Conservation (phyloP, 37 sponge, comb jelly and placozoan genomes). For the Dysidea cf. avara region DNA sequence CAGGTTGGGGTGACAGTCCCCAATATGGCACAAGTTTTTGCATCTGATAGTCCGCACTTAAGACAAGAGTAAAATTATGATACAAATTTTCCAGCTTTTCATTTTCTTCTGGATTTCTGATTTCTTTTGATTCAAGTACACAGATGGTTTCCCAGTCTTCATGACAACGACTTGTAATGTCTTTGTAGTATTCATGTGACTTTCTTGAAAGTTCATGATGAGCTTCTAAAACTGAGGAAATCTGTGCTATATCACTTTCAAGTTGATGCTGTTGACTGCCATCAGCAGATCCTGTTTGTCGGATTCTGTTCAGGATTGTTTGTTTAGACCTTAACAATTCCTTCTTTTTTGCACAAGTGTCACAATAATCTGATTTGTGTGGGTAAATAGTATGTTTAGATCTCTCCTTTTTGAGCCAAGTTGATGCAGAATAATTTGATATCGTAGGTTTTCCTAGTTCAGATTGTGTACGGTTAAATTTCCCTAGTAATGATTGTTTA, state of each 20-base stretch:
- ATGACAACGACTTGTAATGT: slow-evolving; percentile 18
- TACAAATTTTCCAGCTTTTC: slow-evolving; percentile 1
- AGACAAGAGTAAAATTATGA: slow-evolving; percentile 6
- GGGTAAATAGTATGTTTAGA: slow-evolving; percentile 39
- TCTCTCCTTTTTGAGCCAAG: slow-evolving; percentile 19
- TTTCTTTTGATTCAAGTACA: not conserved
- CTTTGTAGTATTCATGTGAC: slow-evolving; percentile 29
- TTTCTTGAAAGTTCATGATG: slow-evolving; percentile 23
- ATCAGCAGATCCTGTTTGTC: slow-evolving; percentile 17
- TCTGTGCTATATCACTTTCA: slow-evolving; percentile 2
- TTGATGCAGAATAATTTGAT: slow-evolving; percentile 16
- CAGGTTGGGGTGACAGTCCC: slow-evolving; percentile 3
- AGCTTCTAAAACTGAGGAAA: not conserved
- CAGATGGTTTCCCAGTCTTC: slow-evolving; percentile 30
- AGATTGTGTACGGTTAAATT: slow-evolving; percentile 14
- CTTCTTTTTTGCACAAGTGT: slow-evolving; percentile 32
- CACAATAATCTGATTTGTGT: too few species aligned
- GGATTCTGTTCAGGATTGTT: slow-evolving; percentile 9
- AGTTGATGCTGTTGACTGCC: not conserved
- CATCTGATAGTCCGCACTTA: slow-evolving; percentile 47
- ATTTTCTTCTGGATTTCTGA: not conserved
- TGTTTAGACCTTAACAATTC: slow-evolving; percentile 8
- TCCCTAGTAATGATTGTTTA: slow-evolving; percentile 17
- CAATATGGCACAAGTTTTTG: slow-evolving; percentile 34
- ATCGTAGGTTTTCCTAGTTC: slow-evolving; percentile 8